Evolutionary conservation across 2,113 vertebrate species (phyloP).

Genomic region (Perccottus glenii): DNA sequence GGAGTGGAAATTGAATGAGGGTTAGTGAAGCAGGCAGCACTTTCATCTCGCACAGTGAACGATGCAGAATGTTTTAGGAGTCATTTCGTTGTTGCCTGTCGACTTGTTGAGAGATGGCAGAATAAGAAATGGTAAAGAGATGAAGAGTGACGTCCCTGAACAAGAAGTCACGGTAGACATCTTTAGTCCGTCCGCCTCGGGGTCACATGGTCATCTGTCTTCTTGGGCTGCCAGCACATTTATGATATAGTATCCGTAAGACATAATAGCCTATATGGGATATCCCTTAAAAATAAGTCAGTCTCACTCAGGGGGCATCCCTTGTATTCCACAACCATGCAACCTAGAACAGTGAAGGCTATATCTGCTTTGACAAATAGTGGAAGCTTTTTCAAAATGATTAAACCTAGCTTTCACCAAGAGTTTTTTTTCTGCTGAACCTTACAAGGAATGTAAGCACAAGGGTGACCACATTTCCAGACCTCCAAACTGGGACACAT

Average conservation of each 20-base stretch:
- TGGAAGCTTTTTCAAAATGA: background rate
- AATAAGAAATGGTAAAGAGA: slow-evolving; percentile 6
- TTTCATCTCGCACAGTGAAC: background rate
- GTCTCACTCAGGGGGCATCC: background rate
- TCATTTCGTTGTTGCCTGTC: background rate
- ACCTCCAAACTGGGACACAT: too few species aligned
- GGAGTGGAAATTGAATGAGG: background rate
- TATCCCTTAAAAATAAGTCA: background rate
- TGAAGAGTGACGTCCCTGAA: slow-evolving; percentile 13
- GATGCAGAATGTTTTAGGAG: background rate
- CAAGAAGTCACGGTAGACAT: slow-evolving; percentile 6
- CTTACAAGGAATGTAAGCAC: too few species aligned
- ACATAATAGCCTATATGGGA: background rate
- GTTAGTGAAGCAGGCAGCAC: background rate
- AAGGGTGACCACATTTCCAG: too few species aligned
- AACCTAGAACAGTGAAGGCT: too few species aligned
- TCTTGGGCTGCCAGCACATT: background rate
- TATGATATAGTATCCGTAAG: background rate
- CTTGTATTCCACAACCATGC: background rate
- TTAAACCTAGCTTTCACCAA: too few species aligned
- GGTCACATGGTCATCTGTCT: slow-evolving; percentile 1
- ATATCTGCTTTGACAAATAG: background rate
- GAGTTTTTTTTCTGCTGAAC: too few species aligned
- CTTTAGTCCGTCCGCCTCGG: background rate
- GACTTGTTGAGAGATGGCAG: slow-evolving; percentile 4